phyloP scores from a whole-genome alignment of 2,113 vertebrate species.

The Panthera uncia region DNA sequence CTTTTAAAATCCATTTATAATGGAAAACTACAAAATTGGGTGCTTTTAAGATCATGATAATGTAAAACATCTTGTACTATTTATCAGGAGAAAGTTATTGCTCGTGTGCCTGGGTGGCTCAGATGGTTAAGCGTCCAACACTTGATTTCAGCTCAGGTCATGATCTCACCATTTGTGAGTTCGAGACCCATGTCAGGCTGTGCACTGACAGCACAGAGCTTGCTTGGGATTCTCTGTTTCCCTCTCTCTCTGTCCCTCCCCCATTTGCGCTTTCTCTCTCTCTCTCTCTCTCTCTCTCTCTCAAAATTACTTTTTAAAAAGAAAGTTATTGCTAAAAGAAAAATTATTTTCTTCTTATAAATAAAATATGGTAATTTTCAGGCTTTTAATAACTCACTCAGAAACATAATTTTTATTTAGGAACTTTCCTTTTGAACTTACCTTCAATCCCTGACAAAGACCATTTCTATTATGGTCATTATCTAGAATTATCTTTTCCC shows the following conservation, averaged over 20 bases:
- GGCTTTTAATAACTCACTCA: not conserved
- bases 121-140: no score
- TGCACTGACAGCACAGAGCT: no score
- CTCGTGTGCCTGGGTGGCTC: not conserved
- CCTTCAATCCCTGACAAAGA: not conserved
- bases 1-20: not conserved
- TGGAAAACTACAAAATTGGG: not conserved
- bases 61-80: conserved; percentile 10
- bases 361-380: not conserved
- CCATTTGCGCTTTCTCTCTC: no score
- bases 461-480: not conserved
- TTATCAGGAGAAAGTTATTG: conserved; percentile 1
- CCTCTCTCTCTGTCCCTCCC: no score
- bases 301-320: not conserved
- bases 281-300: no score
- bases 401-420: not conserved
- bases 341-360: conserved; percentile 21
- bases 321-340: not conserved
- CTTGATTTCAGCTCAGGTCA: no score
- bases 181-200: no score
- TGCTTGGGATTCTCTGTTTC: no score
- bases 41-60: conserved; percentile 4
- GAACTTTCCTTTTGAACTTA: conserved; percentile 14
- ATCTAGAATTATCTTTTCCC: not conserved
- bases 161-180: no score